These are phyloP conservation scores for Galleria mellonella DNA, from an alignment of 1,140 invertebrate species.

Conservation along the genomic window DNA sequence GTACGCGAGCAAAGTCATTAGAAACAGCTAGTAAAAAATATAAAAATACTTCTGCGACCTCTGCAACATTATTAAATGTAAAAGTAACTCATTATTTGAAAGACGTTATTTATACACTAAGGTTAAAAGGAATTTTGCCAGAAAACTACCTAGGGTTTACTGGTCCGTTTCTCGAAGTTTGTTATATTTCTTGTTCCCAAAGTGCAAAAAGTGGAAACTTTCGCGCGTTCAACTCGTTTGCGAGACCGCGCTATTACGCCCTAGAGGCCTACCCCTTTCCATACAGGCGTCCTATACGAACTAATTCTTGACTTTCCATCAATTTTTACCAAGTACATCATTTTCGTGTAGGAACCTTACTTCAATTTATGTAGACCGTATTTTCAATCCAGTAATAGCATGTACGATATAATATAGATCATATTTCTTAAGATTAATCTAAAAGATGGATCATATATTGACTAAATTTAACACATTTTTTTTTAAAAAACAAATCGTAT, in stretches of 20 bases:
- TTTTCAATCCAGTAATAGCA: neutral
- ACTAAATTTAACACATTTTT: too few species aligned
- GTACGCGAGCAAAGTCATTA: too few species aligned
- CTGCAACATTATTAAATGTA: too few species aligned
- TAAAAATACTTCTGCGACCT: too few species aligned
- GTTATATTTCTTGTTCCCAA: conserved; percentile 15
- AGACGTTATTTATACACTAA: neutral
- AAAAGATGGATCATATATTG: too few species aligned
- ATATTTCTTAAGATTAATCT: too few species aligned
- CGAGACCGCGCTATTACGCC: conserved; percentile 19
- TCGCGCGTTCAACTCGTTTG: conserved; percentile 22
- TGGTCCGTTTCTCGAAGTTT: conserved; percentile 17
- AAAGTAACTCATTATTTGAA: neutral
- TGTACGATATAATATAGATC: too few species aligned
- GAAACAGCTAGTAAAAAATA: too few species aligned
- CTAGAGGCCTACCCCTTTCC: conserved; percentile 21
- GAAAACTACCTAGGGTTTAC: conserved; percentile 16
- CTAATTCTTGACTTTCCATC: neutral
- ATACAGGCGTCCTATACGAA: conserved; percentile 1
- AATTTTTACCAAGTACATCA: neutral
- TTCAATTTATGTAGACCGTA: neutral
- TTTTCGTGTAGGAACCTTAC: neutral
- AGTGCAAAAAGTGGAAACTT: conserved; percentile 18
- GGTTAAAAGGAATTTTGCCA: conserved; percentile 9
- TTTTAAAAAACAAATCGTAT: too few species aligned